These are phyloP conservation scores for Sclerurus mexicanus DNA, from an alignment of 2,113 vertebrate genomes.

Conservation along the genomic window DNA sequence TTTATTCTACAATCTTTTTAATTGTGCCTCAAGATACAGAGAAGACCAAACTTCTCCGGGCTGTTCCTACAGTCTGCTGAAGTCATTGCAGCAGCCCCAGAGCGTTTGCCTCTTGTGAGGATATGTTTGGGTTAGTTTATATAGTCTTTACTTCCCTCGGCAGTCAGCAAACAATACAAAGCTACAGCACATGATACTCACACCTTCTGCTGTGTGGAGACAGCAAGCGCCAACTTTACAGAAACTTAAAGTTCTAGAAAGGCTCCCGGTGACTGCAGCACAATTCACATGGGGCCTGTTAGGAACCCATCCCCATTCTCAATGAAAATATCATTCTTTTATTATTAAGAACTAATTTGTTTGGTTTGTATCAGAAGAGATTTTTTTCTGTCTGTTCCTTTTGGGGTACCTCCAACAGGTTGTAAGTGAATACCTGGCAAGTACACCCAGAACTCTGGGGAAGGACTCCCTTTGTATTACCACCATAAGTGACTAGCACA, in stretches of 20 bases:
- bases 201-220: neutral
- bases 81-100: neutral
- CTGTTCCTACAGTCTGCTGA: neutral
- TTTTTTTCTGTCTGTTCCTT: neutral
- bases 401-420: neutral
- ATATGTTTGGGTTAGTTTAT: neutral
- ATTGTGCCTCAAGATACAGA: neutral
- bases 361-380: neutral
- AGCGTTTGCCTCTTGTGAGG: neutral
- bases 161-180: neutral
- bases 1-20: neutral
- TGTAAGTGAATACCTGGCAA: neutral
- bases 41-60: neutral
- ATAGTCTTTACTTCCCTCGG: neutral
- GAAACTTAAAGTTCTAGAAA: neutral
- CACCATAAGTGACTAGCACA: rapidly evolving
- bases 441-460: neutral
- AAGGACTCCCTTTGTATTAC: neutral
- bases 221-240: neutral
- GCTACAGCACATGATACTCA: neutral
- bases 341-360: neutral
- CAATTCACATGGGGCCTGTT: neutral
- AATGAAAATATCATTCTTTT: neutral
- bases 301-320: neutral
- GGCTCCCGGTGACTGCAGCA: neutral